Base-by-base conservation (phyloP, 1,140 invertebrate species). In the Popillia japonica region DNA sequence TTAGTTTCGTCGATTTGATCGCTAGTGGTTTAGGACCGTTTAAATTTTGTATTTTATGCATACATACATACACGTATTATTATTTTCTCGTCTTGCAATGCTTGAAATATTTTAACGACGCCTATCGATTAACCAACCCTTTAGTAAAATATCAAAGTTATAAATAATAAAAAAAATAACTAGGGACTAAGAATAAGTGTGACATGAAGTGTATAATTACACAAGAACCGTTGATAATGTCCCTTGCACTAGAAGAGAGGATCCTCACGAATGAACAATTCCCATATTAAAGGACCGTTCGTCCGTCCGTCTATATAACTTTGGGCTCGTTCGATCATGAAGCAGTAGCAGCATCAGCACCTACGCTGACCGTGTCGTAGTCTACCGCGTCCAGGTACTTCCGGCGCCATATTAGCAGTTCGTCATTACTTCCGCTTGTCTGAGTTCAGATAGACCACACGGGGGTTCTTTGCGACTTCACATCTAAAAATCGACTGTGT, bases 381-480 rank as follows among this genome's bases (percentile, higher is more conserved):
- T 64, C 61, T 64, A 11, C 20, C 23, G 17, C 61, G 17, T 20
- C 22, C 61, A 64, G 61, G 61, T 64, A 20, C 61, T 64, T 64
- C 61, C 61, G 61, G 61, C 61, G 61, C 61, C 61, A 64, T 64
- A 64, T 64, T 64, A 64, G 22, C 61, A 64, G 61, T 64, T 64
- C n/a, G 61, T 64, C 61, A 64, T 64, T 64, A 64, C 61, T 64
- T 64, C 61, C 61, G 61, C 61, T 64, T 64, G 61, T 64, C 61
- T 64, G 61, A 64, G 17, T 27, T 20, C 61, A 64, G 11, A 64
- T 64, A n/a, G 61, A 64, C 61, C 61, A 27, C 61, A 20, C 10
- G 61, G 61, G n/a, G 61, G n/a, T n/a, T n/a, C n/a, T n/a, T n/a
- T n/a, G n/a, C n/a, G n/a, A n/a, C n/a, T n/a, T n/a, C n/a, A n/a